A percentile compares a stretch with the other conserved stretches of the same genome.
These are phyloP conservation scores for Osmerus eperlanus DNA, from an alignment of 2,113 vertebrate species.

Conservation along the genomic window DNA sequence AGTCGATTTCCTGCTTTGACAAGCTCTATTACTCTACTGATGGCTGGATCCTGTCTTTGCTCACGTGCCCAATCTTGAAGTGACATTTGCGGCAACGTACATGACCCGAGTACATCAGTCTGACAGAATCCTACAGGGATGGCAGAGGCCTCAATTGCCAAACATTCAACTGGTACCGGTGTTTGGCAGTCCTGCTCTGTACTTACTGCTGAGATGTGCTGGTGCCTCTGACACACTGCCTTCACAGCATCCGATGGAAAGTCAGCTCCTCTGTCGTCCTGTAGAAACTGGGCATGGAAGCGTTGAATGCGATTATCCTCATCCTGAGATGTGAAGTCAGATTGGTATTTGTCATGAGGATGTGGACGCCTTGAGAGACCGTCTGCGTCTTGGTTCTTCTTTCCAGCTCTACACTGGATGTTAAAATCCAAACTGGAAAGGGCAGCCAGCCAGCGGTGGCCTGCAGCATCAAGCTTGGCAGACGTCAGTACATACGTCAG, in stretches of 20 bases:
- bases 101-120: conserved; percentile 5
- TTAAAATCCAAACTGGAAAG: conserved; percentile 2
- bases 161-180: conserved; percentile 3
- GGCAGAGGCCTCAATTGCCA: conserved; percentile 10
- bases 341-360: not conserved
- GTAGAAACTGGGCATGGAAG: conserved; percentile 2
- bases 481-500: not conserved
- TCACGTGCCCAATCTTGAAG: conserved; percentile 15
- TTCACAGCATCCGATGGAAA: conserved; percentile 21
- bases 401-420: not conserved
- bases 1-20: conserved; percentile 8
- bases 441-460: not conserved
- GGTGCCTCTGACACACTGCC: conserved; percentile 16
- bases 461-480: not conserved
- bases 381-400: not conserved
- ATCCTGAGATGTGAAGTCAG: too few species aligned
- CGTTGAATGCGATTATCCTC: not conserved
- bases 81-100: conserved; percentile 23
- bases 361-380: conserved; percentile 13
- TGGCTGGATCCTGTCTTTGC: conserved; percentile 13
- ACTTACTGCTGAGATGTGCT: not conserved
- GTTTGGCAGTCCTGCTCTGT: too few species aligned
- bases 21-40: conserved; percentile 13
- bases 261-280: not conserved
- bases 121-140: conserved; percentile 10